A percentile compares a stretch with the other conserved stretches of the same genome.
These are phyloP conservation scores for Alca torda DNA, from an alignment of 2,797 vertebrate genomes.

Conservation along the genomic window DNA sequence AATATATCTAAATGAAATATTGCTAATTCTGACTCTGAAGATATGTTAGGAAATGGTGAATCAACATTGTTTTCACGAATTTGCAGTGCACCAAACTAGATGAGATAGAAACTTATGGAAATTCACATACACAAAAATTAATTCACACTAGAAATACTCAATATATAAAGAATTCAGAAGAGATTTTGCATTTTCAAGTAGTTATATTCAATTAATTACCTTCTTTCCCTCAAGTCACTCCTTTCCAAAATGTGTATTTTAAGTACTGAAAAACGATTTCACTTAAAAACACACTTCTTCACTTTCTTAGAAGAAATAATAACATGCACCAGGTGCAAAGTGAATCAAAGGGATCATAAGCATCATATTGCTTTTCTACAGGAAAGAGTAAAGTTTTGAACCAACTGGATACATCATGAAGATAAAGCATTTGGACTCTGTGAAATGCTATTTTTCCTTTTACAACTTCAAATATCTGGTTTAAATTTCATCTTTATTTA, in stretches of 20 bases:
- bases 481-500: not conserved
- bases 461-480: not conserved
- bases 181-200: not conserved
- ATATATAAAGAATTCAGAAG: not conserved
- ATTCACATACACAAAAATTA: not conserved
- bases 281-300: not conserved
- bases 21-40: not conserved
- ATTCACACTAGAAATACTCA: not conserved
- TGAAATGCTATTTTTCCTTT: not conserved
- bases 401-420: not conserved
- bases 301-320: not conserved
- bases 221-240: not conserved
- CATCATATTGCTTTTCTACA: too few species aligned
- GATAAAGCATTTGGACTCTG: not conserved
- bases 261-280: not conserved
- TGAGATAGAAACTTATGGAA: not conserved
- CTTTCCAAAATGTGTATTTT: not conserved
- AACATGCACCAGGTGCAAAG: not conserved
- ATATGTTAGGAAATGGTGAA: not conserved
- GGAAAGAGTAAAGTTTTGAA: too few species aligned
- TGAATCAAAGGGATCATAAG: not conserved
- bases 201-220: not conserved
- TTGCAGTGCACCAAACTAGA: not conserved
- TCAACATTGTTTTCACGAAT: not conserved
- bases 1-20: not conserved